Percentiles rank a stretch among this genome's conserved stretches.
Conservation (phyloP, 2,797 vertebrate genomes). For the Spheniscus humboldti region DNA sequence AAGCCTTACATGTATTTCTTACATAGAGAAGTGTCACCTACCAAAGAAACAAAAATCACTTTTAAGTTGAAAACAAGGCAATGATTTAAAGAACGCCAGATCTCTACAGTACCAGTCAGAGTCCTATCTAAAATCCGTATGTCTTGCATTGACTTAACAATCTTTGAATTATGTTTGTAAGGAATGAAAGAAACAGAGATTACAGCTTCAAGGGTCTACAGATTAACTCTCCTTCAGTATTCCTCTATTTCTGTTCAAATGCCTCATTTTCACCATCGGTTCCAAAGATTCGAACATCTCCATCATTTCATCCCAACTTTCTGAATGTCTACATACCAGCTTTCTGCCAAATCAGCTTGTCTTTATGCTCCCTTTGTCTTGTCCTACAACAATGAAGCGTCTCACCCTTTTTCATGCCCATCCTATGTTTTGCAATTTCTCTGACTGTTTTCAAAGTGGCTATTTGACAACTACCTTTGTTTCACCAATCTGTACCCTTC, state of each 20-base stretch:
- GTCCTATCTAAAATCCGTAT: neutral
- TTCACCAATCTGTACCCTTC: neutral
- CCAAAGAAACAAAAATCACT: neutral
- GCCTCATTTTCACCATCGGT: neutral
- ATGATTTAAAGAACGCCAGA: neutral
- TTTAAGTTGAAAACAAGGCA: neutral
- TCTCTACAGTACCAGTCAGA: neutral
- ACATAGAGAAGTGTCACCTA: neutral
- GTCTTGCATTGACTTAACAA: neutral
- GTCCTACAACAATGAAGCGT: fast-evolving
- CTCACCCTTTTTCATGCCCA: neutral
- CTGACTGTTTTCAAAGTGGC: neutral
- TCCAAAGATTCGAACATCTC: neutral
- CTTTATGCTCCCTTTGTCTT: neutral
- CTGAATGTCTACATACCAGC: neutral
- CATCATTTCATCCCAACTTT: neutral
- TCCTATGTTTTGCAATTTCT: fast-evolving
- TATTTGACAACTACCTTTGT: neutral
- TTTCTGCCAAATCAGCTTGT: neutral
- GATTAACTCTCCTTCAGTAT: neutral
- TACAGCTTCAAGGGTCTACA: neutral
- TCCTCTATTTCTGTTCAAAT: neutral
- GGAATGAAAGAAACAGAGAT: neutral
- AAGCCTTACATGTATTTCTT: neutral
- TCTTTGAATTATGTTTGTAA: neutral